These are phyloP conservation scores for Thalassarche chlororhynchos DNA, from an alignment of 2,113 vertebrate species.

Conservation along the genomic window DNA sequence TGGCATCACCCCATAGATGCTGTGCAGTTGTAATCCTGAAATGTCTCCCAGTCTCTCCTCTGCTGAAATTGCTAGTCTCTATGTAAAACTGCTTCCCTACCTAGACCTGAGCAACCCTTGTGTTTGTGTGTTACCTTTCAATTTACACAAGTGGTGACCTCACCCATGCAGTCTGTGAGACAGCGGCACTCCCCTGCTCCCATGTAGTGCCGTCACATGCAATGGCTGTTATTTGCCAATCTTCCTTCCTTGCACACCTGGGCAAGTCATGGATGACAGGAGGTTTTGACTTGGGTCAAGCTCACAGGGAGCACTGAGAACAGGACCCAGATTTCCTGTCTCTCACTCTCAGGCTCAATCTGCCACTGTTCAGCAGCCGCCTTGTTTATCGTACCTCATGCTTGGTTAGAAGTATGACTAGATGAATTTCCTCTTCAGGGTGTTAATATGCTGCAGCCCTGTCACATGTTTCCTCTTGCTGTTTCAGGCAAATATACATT, in stretches of 20 bases:
- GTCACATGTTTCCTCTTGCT: background rate
- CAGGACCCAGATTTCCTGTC: background rate
- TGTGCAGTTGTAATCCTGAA: background rate
- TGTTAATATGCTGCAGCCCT: background rate
- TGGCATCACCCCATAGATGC: background rate
- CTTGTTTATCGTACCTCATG: background rate
- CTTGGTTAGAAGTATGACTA: background rate
- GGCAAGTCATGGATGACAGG: background rate
- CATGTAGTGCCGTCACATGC: fast-evolving
- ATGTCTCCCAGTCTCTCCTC: background rate
- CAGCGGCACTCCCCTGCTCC: background rate
- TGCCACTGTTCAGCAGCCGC: background rate
- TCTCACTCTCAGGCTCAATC: background rate
- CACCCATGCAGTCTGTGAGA: background rate
- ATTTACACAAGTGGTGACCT: background rate
- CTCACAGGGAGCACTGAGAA: background rate
- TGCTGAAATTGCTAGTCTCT: background rate
- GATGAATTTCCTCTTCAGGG: background rate
- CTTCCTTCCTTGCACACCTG: background rate
- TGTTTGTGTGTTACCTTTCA: background rate
- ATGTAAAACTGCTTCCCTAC: background rate
- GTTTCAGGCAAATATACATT: background rate
- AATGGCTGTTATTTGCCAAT: background rate
- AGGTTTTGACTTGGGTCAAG: background rate
- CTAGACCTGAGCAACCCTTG: background rate